Evolutionary conservation across 2,113 vertebrate species (phyloP), one percentile per base, ranked within the genome.

Genomic region (Toxotes chatareus): DNA sequence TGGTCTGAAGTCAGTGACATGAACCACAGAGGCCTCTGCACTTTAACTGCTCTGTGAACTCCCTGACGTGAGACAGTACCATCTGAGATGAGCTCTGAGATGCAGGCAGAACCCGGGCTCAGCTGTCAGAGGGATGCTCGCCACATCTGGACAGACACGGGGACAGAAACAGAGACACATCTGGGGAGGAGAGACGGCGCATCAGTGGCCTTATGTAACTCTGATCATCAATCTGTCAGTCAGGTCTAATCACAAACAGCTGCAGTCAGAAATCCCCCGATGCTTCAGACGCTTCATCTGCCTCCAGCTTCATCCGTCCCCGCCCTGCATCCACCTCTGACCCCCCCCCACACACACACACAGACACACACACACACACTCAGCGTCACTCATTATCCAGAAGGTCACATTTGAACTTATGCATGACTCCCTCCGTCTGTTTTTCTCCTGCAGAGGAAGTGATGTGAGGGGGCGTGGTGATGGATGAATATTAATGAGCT

Each of bases 401-500:
- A 75, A 68, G 70, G 64, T 67, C 34, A 46, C 55, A 32, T 68
- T 81, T 81, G 78, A 70, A 80, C 61, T 31, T 46, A 40, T 53
- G 46, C 47, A 53, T 31, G 60, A 40, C 38, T 40, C 38, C 38
- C 1, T 40, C 42, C 12, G 42, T 44, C 36, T 5, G 0, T 2
- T 17, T 17, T 56, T 4, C 32, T 8, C 67, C 46, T 49, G n/a
- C 46, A 44, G 72, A 42, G 55, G 38, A 36, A 7, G 5, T 31
- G 10, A 17, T 9, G 47, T 61, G 27, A 13, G 38, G 38, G 1
- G 38, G 38, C 38, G 42, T 44, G 42, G 10, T 67, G 65, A 55
- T 69, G 64, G 79, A 75, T 75, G 79, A 75, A 82, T 69, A 69
- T 60, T 53, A 74, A 74, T 62, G 62, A 16, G 31, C 44, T 61